phyloP scores from a whole-genome alignment of 2,888 invertebrate genomes.

The Callinectes sapidus region DNA sequence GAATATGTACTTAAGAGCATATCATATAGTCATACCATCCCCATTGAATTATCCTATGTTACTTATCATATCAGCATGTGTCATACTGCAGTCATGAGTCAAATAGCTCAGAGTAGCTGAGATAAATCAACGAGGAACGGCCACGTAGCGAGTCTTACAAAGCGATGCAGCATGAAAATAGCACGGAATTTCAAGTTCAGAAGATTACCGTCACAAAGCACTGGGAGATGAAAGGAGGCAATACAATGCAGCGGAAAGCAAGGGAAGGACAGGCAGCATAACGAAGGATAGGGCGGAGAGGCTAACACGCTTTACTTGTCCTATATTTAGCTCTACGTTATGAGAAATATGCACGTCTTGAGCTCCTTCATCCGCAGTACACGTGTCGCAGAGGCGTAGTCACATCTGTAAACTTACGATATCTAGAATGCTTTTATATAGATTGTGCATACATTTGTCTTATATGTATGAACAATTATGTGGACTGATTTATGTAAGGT shows the following conservation, averaged over 20 bases:
- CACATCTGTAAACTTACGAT: no score
- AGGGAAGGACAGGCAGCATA: background rate
- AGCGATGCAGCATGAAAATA: background rate
- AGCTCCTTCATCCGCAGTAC: background rate
- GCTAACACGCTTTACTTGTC: background rate
- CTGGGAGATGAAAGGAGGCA: background rate
- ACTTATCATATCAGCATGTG: no score
- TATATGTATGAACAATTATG: no score
- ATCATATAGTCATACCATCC: no score
- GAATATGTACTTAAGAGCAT: no score
- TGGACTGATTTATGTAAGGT: no score
- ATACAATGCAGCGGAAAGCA: background rate
- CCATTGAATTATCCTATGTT: no score
- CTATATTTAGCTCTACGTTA: background rate
- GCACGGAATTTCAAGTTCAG: background rate
- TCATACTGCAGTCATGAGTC: no score
- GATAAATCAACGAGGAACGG: background rate
- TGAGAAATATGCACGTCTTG: background rate
- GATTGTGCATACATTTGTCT: no score
- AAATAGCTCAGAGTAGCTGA: background rate
- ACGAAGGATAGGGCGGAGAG: background rate
- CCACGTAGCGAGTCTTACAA: background rate
- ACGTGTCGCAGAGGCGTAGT: background rate
- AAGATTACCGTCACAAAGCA: background rate
- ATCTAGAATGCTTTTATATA: no score